Evolutionary conservation across 1,140 invertebrate species (phyloP), one percentile per base, ranked within the genome.

Genomic region (Propsilocerus akamusi): DNA sequence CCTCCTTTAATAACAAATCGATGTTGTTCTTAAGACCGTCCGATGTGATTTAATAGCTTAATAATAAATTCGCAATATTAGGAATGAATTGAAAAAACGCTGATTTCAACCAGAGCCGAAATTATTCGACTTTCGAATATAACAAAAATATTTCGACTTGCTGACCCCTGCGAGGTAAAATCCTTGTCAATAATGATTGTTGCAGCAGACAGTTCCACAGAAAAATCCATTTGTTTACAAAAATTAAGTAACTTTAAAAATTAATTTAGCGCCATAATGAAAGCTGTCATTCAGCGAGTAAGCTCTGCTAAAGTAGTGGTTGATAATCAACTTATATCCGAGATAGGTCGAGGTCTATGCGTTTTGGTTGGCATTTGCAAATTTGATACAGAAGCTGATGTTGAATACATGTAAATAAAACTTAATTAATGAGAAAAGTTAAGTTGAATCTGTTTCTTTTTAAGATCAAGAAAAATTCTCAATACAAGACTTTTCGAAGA

Each of bases 401-500:
- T 86, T 46, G 83, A 93, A 59, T 93, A 83, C 58, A 81, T 94
- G 83, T 91, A 77, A 76, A 74, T 72, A 59, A 56, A 51, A 26
- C 17, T 22, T 37, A 8, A 5, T 23, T 2, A 49, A 5, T 25
- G 22, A 46, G 24, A 32, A 12, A 24, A 37, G 10, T 0, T 24
- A 41, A 14, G 20, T 46, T 34, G 7, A 52, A 3, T 47, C 6
- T 48, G 49, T 50, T 56, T 57, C 57, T 59, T 32, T 70, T 69
- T 52, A 61, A 91, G 86, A 57, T 78, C 81, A 1, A 71, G 74
- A 26, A 94, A 93, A 62, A 74, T 95, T 46, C 61, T 95, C 14
- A 87, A 83, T 54, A 59, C 86, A 10, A 75, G 85, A 53, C 54
- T 96, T 46, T 96, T 93, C 72, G 83, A 91, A 55, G 80, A 81